Conservation (phyloP, 2,797 vertebrate genomes). For the Melanotaenia maccullochi region DNA sequence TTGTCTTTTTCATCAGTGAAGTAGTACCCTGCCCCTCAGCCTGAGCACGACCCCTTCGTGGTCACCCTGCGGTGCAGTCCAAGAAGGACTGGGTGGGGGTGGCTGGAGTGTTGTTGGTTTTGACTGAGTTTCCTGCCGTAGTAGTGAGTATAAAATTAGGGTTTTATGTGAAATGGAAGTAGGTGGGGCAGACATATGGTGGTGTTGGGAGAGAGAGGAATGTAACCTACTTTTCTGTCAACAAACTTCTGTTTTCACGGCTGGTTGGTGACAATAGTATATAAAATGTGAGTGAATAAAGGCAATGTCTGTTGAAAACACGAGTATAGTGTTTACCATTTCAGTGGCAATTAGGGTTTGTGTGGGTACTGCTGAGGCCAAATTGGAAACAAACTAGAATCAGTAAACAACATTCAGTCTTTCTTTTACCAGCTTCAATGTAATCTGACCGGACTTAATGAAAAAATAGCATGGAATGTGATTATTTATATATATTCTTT, state of each 20-base stretch:
- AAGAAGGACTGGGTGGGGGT: slow-evolving; percentile 30
- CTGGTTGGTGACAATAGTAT: slow-evolving; percentile 32
- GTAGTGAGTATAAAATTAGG: slow-evolving; percentile 74
- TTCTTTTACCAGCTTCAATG: not conserved
- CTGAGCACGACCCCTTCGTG: slow-evolving; percentile 29
- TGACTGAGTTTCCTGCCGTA: slow-evolving; percentile 84
- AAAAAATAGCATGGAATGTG: not conserved
- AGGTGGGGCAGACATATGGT: slow-evolving; percentile 56
- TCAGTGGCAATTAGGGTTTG: slow-evolving; percentile 27
- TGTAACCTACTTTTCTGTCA: slow-evolving; percentile 68
- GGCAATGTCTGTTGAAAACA: slow-evolving; percentile 29
- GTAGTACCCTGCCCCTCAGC: slow-evolving; percentile 14
- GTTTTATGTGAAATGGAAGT: slow-evolving; percentile 70
- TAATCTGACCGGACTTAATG: not conserved
- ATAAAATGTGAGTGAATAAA: slow-evolving; percentile 32
- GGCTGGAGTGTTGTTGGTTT: slow-evolving; percentile 80
- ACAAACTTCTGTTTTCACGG: slow-evolving; percentile 43
- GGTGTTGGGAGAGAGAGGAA: slow-evolving; percentile 65
- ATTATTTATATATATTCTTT: too few species aligned
- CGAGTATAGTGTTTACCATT: slow-evolving; percentile 35
- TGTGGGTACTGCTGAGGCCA: slow-evolving; percentile 1
- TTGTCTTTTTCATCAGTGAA: slow-evolving; percentile 24
- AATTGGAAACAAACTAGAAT: slow-evolving; percentile 6
- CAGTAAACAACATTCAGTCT: slow-evolving; percentile 6
- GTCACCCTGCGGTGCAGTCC: slow-evolving; percentile 54